Percentiles rank a stretch among this genome's conserved stretches.
Evolutionary conservation across 2,113 vertebrate genomes (phyloP).

Genomic region (Varanus komodoensis): DNA sequence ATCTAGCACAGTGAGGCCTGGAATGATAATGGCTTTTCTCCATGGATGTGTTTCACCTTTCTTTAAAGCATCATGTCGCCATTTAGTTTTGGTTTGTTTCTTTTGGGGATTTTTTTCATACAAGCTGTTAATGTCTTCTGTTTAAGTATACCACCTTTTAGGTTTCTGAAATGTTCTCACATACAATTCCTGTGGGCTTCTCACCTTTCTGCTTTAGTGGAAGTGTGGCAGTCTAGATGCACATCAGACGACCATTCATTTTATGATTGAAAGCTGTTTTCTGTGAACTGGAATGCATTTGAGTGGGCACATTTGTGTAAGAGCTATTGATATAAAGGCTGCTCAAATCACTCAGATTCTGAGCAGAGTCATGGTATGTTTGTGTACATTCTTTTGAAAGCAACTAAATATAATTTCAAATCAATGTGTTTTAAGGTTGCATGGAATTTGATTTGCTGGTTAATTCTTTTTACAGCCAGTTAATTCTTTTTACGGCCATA

Average conservation of each 20-base stretch:
- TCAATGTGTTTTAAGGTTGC: not conserved
- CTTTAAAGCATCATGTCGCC: not conserved
- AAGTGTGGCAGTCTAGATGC: not conserved
- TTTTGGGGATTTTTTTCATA: not conserved
- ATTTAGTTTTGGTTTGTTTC: not conserved
- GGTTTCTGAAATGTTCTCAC: not conserved
- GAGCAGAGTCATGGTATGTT: not conserved
- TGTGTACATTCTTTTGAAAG: not conserved
- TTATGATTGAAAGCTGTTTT: not conserved
- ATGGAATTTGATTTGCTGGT: too few species aligned
- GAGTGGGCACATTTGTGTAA: too few species aligned
- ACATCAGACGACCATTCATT: not conserved
- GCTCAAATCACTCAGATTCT: not conserved
- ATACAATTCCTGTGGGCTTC: not conserved
- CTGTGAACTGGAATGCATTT: not conserved
- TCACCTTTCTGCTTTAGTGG: not conserved
- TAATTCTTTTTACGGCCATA: not conserved
- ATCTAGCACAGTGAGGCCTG: constrained; percentile 23
- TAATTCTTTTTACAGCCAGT: not conserved
- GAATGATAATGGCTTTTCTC: not conserved
- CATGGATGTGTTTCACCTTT: not conserved
- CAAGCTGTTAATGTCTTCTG: not conserved
- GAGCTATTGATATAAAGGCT: not conserved
- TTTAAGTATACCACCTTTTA: not conserved
- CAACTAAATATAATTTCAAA: not conserved